Evolutionary conservation across 2,113 vertebrate genomes (phyloP), one percentile per base, ranked within the genome.

Genomic region (Corynorhinus townsendii): DNA sequence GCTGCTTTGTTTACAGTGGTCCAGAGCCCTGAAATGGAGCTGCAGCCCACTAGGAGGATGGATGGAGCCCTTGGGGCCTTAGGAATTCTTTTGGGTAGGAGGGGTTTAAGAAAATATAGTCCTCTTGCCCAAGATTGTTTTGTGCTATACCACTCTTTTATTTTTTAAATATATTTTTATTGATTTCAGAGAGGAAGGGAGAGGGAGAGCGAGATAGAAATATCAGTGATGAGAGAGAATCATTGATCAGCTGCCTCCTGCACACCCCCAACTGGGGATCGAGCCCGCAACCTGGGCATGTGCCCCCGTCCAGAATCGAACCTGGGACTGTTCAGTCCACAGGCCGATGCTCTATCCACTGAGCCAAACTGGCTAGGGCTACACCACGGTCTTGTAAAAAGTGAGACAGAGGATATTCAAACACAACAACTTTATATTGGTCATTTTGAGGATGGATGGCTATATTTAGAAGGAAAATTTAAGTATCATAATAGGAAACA

Each of bases 381-480:
- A 33, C 15, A 15, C 14, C 33, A 17, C 66, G 35, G 33, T 68
- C n/a, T 20, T n/a, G n/a, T 52, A 77, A 52, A 76, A n/a, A 52
- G 47, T 77, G 30, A 77, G 75, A 77, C 30, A 77, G 43, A 72
- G 28, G n/a, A 69, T 87, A 64, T 92, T 83, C 24, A 69, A 73
- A 83, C 89, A 69, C 22, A 88, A 62, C n/a, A 85, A 56, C 14
- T 95, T 59, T 54, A 52, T 54, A 69, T 80, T 71, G 69, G 43
- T 96, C 64, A 91, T 92, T 91, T 62, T 90, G n/a, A 68, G 64
- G 30, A 35, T 76, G 43, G 89, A 71, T 86, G 66, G 17, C 64
- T 94, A 45, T 64, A 88, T 89, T 94, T 83, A 82, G 86, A 94
- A 94, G 71, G 83, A 71, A 90, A 66, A 83, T 86, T 66, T 95